Percentiles rank a stretch among this genome's conserved stretches.
phyloP scores from a whole-genome alignment of 2,888 invertebrate genomes.

The Agrotis puta region DNA sequence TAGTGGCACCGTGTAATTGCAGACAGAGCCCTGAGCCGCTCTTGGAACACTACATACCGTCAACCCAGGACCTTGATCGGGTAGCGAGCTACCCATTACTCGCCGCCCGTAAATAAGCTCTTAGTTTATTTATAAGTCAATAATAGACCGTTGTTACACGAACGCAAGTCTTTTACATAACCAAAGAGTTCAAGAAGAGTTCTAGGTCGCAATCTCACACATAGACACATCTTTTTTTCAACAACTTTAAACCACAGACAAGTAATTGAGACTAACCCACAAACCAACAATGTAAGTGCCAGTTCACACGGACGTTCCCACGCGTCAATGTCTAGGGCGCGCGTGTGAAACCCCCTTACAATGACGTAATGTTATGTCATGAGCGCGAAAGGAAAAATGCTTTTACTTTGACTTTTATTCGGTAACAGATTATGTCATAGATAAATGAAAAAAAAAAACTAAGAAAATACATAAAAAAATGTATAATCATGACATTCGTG shows the following conservation, averaged over 20 bases:
- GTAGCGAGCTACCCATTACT: too few species aligned
- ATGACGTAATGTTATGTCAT: slow-evolving; percentile 68
- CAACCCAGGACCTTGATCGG: too few species aligned
- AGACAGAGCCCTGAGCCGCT: too few species aligned
- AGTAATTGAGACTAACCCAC: slow-evolving; percentile 75
- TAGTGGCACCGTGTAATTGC: too few species aligned
- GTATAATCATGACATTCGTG: not conserved
- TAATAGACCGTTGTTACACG: not conserved
- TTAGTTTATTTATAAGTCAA: too few species aligned
- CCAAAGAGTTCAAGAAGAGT: slow-evolving; percentile 54
- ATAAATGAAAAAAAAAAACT: not conserved
- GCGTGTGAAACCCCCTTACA: slow-evolving; percentile 74
- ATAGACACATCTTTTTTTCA: slow-evolving; percentile 29
- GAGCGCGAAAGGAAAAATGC: slow-evolving; percentile 81
- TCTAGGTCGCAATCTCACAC: slow-evolving; percentile 44
- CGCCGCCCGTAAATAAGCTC: too few species aligned
- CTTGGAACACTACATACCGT: too few species aligned
- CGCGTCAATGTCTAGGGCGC: slow-evolving; percentile 82
- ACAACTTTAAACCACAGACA: slow-evolving; percentile 36
- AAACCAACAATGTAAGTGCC: slow-evolving; percentile 78
- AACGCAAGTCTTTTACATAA: not conserved
- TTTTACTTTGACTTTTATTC: slow-evolving; percentile 66
- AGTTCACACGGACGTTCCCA: slow-evolving; percentile 81
- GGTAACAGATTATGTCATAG: slow-evolving; percentile 21
- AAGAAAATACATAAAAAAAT: not conserved